These are phyloP conservation scores for Adineta ricciae DNA, from an alignment of 2,888 invertebrate genomes.

Conservation along the genomic window DNA sequence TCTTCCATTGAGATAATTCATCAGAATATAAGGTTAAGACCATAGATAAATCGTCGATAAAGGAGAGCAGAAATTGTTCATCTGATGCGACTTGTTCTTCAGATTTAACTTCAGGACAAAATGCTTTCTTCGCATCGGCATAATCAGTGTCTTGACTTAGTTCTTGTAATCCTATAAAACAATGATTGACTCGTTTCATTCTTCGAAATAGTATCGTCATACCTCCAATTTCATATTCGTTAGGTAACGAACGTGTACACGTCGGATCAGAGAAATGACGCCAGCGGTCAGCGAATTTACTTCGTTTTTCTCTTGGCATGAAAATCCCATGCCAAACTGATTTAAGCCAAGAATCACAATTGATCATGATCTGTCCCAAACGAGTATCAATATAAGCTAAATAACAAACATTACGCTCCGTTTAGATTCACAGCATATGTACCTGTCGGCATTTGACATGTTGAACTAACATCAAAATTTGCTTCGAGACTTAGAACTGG, in stretches of 20 bases:
- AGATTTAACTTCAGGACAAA: background rate
- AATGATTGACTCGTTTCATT: background rate
- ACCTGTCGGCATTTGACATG: slow-evolving; percentile 45
- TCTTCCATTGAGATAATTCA: background rate
- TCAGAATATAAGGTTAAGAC: background rate
- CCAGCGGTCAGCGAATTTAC: slow-evolving; percentile 49
- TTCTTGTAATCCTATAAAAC: background rate
- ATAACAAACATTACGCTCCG: background rate
- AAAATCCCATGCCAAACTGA: slow-evolving; percentile 49
- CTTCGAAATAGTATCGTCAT: background rate
- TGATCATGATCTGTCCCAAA: slow-evolving; percentile 45
- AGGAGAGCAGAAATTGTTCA: background rate
- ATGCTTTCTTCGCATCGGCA: background rate
- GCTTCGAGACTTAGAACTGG: slow-evolving; percentile 46
- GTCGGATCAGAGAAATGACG: slow-evolving; percentile 43
- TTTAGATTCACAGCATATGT: slow-evolving; percentile 43
- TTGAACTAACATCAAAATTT: slow-evolving; percentile 47
- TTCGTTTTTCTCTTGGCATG: slow-evolving; percentile 47
- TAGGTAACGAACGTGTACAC: slow-evolving; percentile 45
- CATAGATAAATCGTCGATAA: background rate
- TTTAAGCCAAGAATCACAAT: slow-evolving; percentile 50
- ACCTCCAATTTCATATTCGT: slow-evolving; percentile 47
- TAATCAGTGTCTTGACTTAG: background rate
- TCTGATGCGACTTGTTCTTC: background rate
- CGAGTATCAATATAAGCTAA: slow-evolving; percentile 30